Evolutionary conservation across 1,140 invertebrate genomes (phyloP).

Genomic region (Drosophila fuyamai): DNA sequence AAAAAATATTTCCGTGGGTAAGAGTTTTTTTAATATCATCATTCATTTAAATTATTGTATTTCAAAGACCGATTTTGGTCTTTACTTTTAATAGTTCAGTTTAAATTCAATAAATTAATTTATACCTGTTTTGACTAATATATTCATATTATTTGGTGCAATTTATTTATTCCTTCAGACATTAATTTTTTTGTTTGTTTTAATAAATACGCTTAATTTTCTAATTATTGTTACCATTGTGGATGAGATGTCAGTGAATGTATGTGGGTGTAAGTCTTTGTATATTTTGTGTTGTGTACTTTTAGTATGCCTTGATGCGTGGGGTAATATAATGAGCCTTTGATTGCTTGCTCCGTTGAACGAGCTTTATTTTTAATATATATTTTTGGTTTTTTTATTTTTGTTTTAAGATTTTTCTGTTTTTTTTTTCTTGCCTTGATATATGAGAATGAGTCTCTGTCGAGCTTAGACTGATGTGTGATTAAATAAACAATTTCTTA

Average conservation of each 20-base stretch:
- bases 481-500: conserved; percentile 30
- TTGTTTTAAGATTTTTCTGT: conserved; percentile 13
- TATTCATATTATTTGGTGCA: conserved; percentile 43
- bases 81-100: conserved; percentile 3
- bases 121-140: conserved; percentile 50
- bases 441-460: conserved; percentile 58
- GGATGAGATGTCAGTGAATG: conserved; percentile 69
- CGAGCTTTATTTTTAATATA: conserved; percentile 29
- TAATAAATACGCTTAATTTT: conserved; percentile 69
- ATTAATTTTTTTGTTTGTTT: conserved; percentile 51
- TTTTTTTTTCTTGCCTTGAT: conserved; percentile 63
- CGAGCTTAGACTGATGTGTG: conserved; percentile 56
- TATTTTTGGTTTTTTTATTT: conserved; percentile 6
- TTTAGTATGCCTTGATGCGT: conserved; percentile 43
- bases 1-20: conserved; percentile 4
- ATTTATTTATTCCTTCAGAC: conserved; percentile 60
- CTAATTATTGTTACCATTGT: conserved; percentile 84
- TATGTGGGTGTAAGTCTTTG: conserved; percentile 29
- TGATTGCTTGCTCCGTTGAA: conserved; percentile 37
- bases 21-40: conserved; percentile 2
- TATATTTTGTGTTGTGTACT: conserved; percentile 21
- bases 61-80: neutral
- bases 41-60: conserved; percentile 9
- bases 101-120: conserved; percentile 14
- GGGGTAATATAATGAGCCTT: conserved; percentile 49